Percentiles rank a stretch among this genome's conserved stretches.
Conservation (phyloP, 1,140 invertebrate species). For the Hypsibius dujardini region DNA sequence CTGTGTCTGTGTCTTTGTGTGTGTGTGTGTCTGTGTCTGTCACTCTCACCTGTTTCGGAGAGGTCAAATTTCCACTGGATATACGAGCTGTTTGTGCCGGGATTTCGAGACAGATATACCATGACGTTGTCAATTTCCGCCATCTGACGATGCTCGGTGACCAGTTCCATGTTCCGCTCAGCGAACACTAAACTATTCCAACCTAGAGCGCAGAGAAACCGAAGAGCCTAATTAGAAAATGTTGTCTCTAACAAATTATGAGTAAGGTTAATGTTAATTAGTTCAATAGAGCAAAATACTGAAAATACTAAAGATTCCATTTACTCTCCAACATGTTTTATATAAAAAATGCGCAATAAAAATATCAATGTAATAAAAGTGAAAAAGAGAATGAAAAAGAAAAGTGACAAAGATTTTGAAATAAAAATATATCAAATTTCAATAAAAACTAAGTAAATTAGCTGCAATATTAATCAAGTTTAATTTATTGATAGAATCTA, state of each 20-base stretch:
- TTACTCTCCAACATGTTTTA: not conserved
- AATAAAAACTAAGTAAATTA: not conserved
- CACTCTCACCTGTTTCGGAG: no score
- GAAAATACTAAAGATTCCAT: not conserved
- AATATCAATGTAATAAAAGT: not conserved
- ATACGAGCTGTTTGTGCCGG: not conserved
- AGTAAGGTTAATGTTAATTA: not conserved
- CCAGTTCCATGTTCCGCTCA: conserved; percentile 4
- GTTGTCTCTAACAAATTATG: not conserved
- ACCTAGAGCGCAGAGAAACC: no score
- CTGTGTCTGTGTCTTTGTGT: no score
- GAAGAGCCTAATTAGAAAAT: not conserved
- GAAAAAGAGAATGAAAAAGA: not conserved
- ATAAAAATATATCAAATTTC: not conserved
- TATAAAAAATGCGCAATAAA: not conserved
- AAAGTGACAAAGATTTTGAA: not conserved
- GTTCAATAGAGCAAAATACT: not conserved
- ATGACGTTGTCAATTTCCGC: not conserved
- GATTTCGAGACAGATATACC: not conserved
- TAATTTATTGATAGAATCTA: not conserved
- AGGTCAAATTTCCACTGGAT: no score
- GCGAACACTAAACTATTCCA: no score
- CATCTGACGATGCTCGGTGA: not conserved
- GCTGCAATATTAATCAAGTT: not conserved
- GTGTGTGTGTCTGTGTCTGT: no score